Base-by-base conservation (phyloP, 2,113 vertebrate genomes). In the Cryptotis parvus region DNA sequence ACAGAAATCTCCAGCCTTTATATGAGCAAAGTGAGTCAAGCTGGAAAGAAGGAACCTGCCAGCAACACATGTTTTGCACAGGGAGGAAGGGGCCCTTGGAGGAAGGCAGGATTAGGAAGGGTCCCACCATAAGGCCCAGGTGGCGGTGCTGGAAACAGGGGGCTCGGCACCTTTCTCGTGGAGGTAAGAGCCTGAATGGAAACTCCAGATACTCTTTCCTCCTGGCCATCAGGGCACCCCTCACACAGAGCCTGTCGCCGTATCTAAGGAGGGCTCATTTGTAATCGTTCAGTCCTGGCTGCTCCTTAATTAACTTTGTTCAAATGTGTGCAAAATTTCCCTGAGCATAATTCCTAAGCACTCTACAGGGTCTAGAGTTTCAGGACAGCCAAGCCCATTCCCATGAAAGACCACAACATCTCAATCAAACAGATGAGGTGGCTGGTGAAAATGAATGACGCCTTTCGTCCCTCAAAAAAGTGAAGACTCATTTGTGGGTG, bases 71-170 rank as follows among this genome's bases (percentile, higher is more conserved):
- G n/a, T n/a, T n/a, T n/a, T n/a, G n/a, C n/a, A n/a, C n/a, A n/a
- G n/a, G 4, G 2, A 1, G 15, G 24, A 18, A 16, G 15, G 31
- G 79, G 15, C 4, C 2, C 2, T 3, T 1, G 0, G 0, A 45
- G 18, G 58, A n/a, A 61, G 26, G 18, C 26, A 61, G 45, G 58
- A 61, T 61, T 24, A 58, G 58, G 58, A 26, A 15, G 26, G 26
- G 58, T 9, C 3, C 4, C 31, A 14, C 9, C 14, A 49, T 6
- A 10, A 49, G 45, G 45, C 37, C 0, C 29, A 20, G 61, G 76
- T 1, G 22, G n/a, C n/a, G n/a, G n/a, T n/a, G n/a, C n/a, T n/a
- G n/a, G n/a, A 15, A 3, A 16, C n/a, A 27, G 18, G 0, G 14
- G 24, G 4, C 27, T 14, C 27, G 8, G 31, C 33, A 69, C 52